A percentile compares a stretch with the other conserved stretches of the same genome.
phyloP scores from a whole-genome alignment of 2,888 invertebrate species.

The Amphiduros pacificus region DNA sequence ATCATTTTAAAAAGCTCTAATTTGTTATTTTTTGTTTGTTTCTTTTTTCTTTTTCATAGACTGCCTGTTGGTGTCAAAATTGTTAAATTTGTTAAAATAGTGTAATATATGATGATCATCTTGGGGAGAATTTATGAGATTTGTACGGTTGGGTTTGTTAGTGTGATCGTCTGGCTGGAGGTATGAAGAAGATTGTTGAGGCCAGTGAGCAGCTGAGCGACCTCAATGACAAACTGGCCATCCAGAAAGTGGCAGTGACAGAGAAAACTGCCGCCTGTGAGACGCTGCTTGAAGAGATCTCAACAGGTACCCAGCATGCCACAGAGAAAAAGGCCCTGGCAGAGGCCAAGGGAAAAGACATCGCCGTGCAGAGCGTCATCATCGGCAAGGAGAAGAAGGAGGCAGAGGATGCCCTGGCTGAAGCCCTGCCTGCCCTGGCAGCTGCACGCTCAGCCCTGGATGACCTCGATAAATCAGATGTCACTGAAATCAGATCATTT shows the following conservation, averaged over 20 bases:
- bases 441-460: constrained; percentile 77
- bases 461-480: constrained; percentile 85
- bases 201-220: constrained; percentile 80
- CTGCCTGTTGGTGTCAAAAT: no score
- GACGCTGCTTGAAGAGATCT: constrained; percentile 74
- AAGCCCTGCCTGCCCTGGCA: constrained; percentile 83
- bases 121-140: neutral
- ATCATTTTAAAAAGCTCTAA: no score
- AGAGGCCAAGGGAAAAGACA: constrained; percentile 77
- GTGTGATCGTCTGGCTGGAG: constrained; percentile 73
- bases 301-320: constrained; percentile 66
- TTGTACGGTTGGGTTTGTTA: constrained; percentile 43
- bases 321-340: constrained; percentile 79
- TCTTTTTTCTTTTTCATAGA: no score
- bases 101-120: no score
- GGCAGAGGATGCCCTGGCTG: constrained; percentile 78
- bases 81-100: no score
- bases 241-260: constrained; percentile 80
- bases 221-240: constrained; percentile 77
- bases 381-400: constrained; percentile 80
- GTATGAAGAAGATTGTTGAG: constrained; percentile 82
- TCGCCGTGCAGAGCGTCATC: constrained; percentile 78
- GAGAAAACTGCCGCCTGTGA: constrained; percentile 83
- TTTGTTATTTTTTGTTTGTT: no score
- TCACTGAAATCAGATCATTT: constrained; percentile 89